Evolutionary conservation across 2,888 invertebrate genomes (phyloP).

Genomic region (Drosophila pseudotakahashii): DNA sequence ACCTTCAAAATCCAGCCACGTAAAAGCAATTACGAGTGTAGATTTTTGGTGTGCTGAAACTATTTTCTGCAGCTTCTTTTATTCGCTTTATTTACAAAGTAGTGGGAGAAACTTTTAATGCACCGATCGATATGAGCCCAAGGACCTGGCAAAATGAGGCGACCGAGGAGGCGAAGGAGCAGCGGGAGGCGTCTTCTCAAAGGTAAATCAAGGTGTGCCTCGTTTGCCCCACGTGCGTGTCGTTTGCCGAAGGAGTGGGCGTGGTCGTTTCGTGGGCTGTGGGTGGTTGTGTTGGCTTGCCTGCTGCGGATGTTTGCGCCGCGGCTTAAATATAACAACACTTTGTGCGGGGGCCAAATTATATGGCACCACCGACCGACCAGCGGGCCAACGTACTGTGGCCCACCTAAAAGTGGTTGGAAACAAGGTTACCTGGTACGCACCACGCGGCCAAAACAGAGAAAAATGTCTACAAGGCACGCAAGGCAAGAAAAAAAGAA

Average conservation of each 20-base stretch:
- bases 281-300: constrained; percentile 19
- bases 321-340: constrained; percentile 45
- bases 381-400: constrained; percentile 65
- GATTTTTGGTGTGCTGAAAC: constrained; percentile 29
- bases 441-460: constrained; percentile 52
- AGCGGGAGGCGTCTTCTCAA: constrained; percentile 31
- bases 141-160: constrained; percentile 7
- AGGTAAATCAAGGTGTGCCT: constrained; percentile 74
- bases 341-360: constrained; percentile 47
- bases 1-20: constrained; percentile 52
- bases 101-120: constrained; percentile 31
- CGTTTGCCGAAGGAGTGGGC: constrained; percentile 14
- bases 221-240: constrained; percentile 39
- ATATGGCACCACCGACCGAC: constrained; percentile 59
- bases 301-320: constrained; percentile 39
- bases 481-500: constrained; percentile 53
- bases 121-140: constrained; percentile 65
- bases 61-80: constrained; percentile 39
- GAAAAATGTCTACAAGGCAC: constrained; percentile 70
- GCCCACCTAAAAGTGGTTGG: constrained; percentile 66
- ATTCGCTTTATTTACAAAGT: constrained; percentile 11
- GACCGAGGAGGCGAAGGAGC: not conserved
- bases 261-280: constrained; percentile 11
- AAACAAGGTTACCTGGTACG: constrained; percentile 70
- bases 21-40: constrained; percentile 58